Evolutionary conservation across 2,888 invertebrate species (phyloP).

Genomic region (Labia minor): DNA sequence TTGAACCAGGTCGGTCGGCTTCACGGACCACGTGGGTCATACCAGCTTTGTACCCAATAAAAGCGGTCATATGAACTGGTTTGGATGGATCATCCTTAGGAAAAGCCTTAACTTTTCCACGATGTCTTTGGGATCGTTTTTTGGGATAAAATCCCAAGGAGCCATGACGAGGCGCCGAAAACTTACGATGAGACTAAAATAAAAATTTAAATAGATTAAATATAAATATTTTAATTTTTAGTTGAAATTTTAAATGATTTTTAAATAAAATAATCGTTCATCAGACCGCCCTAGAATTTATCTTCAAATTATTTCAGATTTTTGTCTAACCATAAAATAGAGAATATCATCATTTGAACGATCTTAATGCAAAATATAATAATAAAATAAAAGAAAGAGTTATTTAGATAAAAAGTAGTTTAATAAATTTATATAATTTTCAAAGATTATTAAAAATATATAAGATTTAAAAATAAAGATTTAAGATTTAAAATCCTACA

Average conservation of each 20-base stretch:
- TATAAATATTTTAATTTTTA: no score
- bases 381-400: background rate
- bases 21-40: slow-evolving; percentile 99
- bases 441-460: background rate
- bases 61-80: slow-evolving; percentile 95
- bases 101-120: slow-evolving; percentile 99
- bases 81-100: slow-evolving; percentile 94
- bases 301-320: background rate
- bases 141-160: slow-evolving; percentile 99
- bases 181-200: slow-evolving; percentile 96
- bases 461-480: background rate
- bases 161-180: slow-evolving; percentile 98
- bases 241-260: no score
- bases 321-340: background rate
- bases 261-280: slow-evolving; percentile 21
- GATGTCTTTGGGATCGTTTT: slow-evolving; percentile 90
- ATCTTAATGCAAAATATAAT: background rate
- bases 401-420: background rate
- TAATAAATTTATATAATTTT: background rate
- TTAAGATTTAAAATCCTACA: no score
- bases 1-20: slow-evolving; percentile 96
- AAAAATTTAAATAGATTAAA: slow-evolving; percentile 18
- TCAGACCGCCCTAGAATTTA: slow-evolving; percentile 43
- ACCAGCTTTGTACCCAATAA: slow-evolving; percentile 97
- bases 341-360: slow-evolving; percentile 32